Evolutionary conservation across 2,113 vertebrate species (phyloP).

Genomic region (Coptodon bakossiorum): DNA sequence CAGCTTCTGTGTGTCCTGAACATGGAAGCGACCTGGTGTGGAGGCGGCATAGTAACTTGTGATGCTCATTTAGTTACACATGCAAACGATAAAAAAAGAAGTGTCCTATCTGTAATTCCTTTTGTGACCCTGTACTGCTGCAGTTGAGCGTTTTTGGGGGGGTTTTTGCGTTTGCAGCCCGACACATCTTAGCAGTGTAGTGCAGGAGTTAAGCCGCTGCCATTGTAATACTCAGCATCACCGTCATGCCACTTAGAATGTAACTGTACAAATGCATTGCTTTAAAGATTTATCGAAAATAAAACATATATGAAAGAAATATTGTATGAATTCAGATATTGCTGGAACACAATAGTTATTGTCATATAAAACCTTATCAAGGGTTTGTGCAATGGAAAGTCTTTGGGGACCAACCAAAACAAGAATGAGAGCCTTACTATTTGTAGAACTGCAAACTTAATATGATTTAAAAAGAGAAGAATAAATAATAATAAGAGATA

Average conservation of each 20-base stretch:
- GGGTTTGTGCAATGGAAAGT: slow-evolving; percentile 51
- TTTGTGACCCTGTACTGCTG: slow-evolving; percentile 3
- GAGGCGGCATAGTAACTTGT: not conserved
- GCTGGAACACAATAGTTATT: not conserved
- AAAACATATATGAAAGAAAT: slow-evolving; percentile 6
- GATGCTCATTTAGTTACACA: not conserved
- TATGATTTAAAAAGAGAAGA: not conserved
- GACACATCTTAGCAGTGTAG: slow-evolving; percentile 16
- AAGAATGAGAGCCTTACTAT: not conserved
- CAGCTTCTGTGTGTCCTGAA: slow-evolving; percentile 34
- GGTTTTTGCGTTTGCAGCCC: not conserved
- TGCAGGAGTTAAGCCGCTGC: slow-evolving; percentile 27
- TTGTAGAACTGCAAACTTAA: not conserved
- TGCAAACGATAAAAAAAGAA: not conserved
- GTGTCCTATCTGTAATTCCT: not conserved
- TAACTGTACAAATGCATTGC: not conserved
- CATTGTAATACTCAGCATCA: not conserved
- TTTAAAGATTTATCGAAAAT: not conserved
- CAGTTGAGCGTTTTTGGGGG: not conserved
- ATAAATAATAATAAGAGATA: not conserved
- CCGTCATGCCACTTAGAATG: not conserved
- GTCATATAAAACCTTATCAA: not conserved
- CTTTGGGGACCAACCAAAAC: not conserved
- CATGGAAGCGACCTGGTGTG: slow-evolving; percentile 1
- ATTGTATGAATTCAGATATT: not conserved